Evolutionary conservation across 2,797 vertebrate genomes (phyloP).

Genomic region (Poecilia gillii): DNA sequence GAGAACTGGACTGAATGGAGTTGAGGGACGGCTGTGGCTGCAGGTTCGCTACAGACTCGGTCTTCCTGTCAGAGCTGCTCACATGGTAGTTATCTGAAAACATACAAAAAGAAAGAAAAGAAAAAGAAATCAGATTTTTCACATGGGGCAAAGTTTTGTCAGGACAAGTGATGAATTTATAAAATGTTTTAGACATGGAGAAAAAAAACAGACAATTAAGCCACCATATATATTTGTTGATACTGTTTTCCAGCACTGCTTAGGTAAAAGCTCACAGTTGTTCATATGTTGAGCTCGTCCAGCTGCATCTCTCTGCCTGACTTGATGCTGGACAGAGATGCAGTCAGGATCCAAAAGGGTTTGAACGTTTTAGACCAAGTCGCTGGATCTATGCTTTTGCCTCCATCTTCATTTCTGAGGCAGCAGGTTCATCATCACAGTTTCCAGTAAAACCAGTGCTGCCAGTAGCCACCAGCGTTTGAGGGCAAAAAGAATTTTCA

Average conservation of each 20-base stretch:
- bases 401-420: background rate
- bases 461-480: background rate
- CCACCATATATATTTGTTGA: background rate
- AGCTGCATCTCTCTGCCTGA: background rate
- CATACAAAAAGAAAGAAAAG: background rate
- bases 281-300: background rate
- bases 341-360: background rate
- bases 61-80: constrained; percentile 88
- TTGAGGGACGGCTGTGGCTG: constrained; percentile 92
- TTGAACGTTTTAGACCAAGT: background rate
- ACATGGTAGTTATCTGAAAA: constrained; percentile 87
- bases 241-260: background rate
- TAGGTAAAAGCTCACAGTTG: background rate
- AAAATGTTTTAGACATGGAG: background rate
- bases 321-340: background rate
- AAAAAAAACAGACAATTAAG: background rate
- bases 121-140: background rate
- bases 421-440: background rate
- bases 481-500: background rate
- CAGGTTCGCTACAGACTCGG: constrained; percentile 91
- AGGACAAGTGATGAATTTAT: background rate
- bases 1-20: constrained; percentile 91
- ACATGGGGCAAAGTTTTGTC: background rate
- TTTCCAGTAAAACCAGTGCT: background rate
- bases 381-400: background rate